Evolutionary conservation across 2,888 invertebrate species (phyloP).

Genomic region (Brenthis daphne): DNA sequence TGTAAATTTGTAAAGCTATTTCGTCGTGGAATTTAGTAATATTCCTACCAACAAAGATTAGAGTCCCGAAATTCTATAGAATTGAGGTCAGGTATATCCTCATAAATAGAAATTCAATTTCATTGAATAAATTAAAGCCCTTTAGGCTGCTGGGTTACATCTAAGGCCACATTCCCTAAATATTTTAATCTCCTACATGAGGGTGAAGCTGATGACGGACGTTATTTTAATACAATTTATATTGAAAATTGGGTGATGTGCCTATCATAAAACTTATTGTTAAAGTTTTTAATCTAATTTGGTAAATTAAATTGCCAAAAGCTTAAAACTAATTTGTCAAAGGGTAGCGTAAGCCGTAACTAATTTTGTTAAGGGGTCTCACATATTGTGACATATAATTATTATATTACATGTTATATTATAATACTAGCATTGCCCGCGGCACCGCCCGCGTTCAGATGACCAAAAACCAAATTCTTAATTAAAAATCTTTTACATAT

Average conservation of each 20-base stretch:
- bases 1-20: not conserved
- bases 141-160: conserved; percentile 13
- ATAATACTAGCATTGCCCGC: too few species aligned
- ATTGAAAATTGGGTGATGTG: not conserved
- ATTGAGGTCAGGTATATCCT: conserved; percentile 17
- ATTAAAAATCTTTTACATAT: too few species aligned
- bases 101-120: conserved; percentile 21
- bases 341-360: not conserved
- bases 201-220: not conserved
- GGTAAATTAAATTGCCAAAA: conserved; percentile 11
- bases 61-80: conserved; percentile 2
- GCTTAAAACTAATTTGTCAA: conserved; percentile 5
- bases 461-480: too few species aligned
- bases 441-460: too few species aligned
- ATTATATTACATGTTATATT: too few species aligned
- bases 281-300: conserved; percentile 5
- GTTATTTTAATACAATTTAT: conserved; percentile 14
- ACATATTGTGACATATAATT: too few species aligned
- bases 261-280: not conserved
- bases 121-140: conserved; percentile 21
- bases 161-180: conserved; percentile 4
- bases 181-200: conserved; percentile 12
- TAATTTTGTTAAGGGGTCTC: too few species aligned
- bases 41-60: conserved; percentile 13
- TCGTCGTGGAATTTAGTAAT: conserved; percentile 7